These are phyloP conservation scores for Acanthurus leucopareius DNA, from an alignment of 2,797 vertebrate genomes.

Conservation along the genomic window DNA sequence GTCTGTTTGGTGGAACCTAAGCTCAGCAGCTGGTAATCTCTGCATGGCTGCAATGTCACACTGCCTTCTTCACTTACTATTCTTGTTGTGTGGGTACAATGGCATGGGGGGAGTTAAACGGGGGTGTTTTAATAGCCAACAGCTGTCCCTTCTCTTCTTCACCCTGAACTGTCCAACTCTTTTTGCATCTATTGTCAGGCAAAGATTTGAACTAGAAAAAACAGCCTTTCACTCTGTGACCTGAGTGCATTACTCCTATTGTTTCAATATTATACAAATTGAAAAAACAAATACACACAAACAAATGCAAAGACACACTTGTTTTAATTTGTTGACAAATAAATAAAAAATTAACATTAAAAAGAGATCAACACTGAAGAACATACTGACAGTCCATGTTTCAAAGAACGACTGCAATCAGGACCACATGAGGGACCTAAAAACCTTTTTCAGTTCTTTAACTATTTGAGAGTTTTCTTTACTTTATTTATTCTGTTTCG, in stretches of 20 bases:
- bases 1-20: not conserved
- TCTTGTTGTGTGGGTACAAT: constrained; percentile 49
- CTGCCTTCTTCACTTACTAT: constrained; percentile 64
- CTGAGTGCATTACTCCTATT: not conserved
- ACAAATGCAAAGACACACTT: too few relatives aligned
- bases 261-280: not conserved
- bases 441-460: too few relatives aligned
- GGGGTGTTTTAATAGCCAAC: constrained; percentile 49
- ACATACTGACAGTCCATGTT: too few relatives aligned
- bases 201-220: constrained; percentile 35
- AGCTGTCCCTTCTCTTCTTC: constrained; percentile 66
- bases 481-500: too few relatives aligned
- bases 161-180: constrained; percentile 49
- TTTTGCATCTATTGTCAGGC: constrained; percentile 71
- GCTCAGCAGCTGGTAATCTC: constrained; percentile 4
- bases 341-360: too few relatives aligned
- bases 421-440: too few relatives aligned
- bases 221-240: constrained; percentile 6
- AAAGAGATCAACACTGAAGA: too few relatives aligned
- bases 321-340: too few relatives aligned
- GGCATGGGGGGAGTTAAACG: not conserved
- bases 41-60: constrained; percentile 51
- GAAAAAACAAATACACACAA: not conserved
- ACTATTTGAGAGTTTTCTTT: too few relatives aligned
- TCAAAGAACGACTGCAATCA: too few relatives aligned